Evolutionary conservation across 2,113 vertebrate species (phyloP), one percentile per base, ranked within the genome.

Genomic region (Mungos mungo): DNA sequence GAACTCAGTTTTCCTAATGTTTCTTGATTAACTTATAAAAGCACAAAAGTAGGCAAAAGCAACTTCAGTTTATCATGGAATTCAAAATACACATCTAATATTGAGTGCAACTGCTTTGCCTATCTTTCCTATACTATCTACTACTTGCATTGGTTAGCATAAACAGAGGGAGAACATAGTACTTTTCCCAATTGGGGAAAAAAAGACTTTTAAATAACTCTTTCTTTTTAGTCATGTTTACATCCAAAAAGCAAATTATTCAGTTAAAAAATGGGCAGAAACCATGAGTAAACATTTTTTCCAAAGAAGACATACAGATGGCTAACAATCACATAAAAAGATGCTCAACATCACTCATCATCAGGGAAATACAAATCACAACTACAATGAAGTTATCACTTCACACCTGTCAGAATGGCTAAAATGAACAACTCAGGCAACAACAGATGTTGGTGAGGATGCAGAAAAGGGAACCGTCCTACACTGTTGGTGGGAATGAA

Each of bases 21-120:
- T 57, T 92, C 41, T 96, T 98, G 97, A 97, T 98, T 97, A 97
- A 98, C 97, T 96, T 83, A 93, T 66, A 95, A n/a, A n/a, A 5
- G 31, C 47, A 80, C 54, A 96, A 93, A 91, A 95, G 52, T 1
- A 96, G 65, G 41, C 29, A 80, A 79, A 1, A 63, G 6, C 13
- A 95, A 87, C 79, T 95, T 97, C 93, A 93, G 96, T 96, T 97
- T 77, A 88, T 88, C 69, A 29, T 10, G 57, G 69, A 80, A 87
- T 91, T 84, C 79, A 29, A 93, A 69, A 96, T 66, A 90, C 98
- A 98, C 91, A 80, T 47, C 33, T 23, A 84, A 76, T 90, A 54
- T 10, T 96, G 63, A 95, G 27, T 35, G 54, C 65, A 38, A 83
- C 0, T 96, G 80, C 68, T 69, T 4, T 96, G 60, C 54, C 52